Evolutionary conservation across 2,888 invertebrate genomes (phyloP), one percentile per base, ranked within the genome.

Genomic region (Acanthosoma haemorrhoidale): DNA sequence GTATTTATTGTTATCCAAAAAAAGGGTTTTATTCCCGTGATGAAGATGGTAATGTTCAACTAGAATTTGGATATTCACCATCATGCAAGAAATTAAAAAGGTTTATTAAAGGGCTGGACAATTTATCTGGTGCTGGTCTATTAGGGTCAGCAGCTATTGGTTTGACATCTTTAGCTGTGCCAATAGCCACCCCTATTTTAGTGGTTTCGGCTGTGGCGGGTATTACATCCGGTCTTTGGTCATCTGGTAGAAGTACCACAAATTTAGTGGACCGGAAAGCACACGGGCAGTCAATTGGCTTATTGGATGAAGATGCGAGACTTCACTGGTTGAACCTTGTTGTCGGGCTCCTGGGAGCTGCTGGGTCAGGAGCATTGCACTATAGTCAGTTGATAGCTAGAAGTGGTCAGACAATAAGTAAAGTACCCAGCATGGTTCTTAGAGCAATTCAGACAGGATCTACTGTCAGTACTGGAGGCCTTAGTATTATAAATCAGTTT

Each of bases 1-100:
- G 66, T 11, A 13, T 51, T 4, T 66, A 66, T 15, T 66, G 66
- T 31, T 66, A 66, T 43, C 66, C 66, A 29, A 43, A 21, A 51
- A 43, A 66, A 43, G 66, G 66, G 4, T 66, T 15, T 1, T 66
- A 66, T 29, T 32, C 66, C 29, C 15, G 29, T 13, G 18, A 34
- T 25, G 43, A 66, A 18, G 43, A 43, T 31, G 64, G 64, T 6
- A 32, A 66, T 29, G 39, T 66, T 3, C 32, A 25, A 25, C 31
- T 66, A 2, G 66, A 66, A 13, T 29, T 51, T 51, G 66, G 51
- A 1, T 18, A 18, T 18, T 66, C 66, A 15, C 66, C 66, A 15
- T 8, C 39, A 31, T 21, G 66, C 11, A 51, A 31, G 15, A 31
- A 41, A 51, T 9, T 43, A 31, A 51, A 41, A 16, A 66, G 29